Evolutionary conservation across 1,140 invertebrate genomes (phyloP).

Genomic region (Anastrepha ludens): DNA sequence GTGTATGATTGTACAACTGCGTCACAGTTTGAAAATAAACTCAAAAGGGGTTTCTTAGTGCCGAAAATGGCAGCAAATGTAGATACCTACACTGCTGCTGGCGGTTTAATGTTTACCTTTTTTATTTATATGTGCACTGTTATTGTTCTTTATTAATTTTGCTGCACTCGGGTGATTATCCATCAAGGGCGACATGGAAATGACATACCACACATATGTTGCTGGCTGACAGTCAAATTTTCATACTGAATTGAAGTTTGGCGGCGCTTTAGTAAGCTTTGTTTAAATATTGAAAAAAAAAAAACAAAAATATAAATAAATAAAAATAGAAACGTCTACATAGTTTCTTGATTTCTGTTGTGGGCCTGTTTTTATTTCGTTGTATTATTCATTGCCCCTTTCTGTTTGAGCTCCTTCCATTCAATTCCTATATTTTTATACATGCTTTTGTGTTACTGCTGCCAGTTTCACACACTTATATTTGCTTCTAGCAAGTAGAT

Average conservation of each 20-base stretch:
- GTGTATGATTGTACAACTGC: no score
- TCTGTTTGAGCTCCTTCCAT: neutral
- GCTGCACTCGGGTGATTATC: neutral
- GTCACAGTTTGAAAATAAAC: no score
- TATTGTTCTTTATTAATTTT: neutral
- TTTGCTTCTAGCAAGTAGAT: neutral
- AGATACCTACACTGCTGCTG: neutral
- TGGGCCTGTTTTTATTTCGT: neutral
- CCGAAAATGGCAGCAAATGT: neutral
- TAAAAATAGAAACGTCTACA: neutral
- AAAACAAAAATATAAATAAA: neutral
- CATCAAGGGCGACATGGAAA: conserved; percentile 7
- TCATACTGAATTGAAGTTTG: neutral
- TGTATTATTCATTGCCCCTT: neutral
- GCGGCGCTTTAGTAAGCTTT: neutral
- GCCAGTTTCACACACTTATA: neutral
- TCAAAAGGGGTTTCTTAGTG: neutral
- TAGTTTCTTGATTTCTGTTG: neutral
- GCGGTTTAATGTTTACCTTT: neutral
- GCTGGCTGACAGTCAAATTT: neutral
- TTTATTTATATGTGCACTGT: neutral
- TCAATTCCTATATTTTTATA: neutral
- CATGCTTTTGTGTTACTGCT: neutral
- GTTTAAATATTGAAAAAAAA: neutral
- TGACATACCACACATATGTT: conserved; percentile 3